Evolutionary conservation across 1,140 invertebrate genomes (phyloP), one percentile per base, ranked within the genome.

Genomic region (Cyclina sinensis): DNA sequence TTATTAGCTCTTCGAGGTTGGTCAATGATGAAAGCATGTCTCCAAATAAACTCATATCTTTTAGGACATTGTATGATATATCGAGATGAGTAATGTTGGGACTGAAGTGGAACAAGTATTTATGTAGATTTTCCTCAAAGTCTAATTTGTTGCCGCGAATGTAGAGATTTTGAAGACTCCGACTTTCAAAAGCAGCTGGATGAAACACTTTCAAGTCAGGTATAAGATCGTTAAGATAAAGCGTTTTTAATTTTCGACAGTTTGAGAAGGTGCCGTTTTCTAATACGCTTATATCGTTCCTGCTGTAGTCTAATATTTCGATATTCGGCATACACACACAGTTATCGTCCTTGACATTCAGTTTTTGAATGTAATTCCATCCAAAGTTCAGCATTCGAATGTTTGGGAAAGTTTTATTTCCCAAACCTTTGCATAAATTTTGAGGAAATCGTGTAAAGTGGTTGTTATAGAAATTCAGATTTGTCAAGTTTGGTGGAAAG

Each of bases 21-120:
- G 7, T 57, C 27, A 80, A n/a, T 0, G 78, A 51, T 11, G 46
- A 57, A 35, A 80, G 46, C 12, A 59, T 57, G 0, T 35, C 14
- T 9, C 0, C 24, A 1, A 80, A n/a, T 4, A 7, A 16, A 14
- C 3, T 35, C 21, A 57, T 4, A 18, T 35, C 35, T 0, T 3
- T 30, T 14, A 80, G 35, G 51, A 9, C 0, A 59, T 80, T 80
- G 14, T 80, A 37, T 2, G 78, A 80, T 4, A 80, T 57, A 59
- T 80, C 78, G 0, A 80, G 51, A 0, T 32, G 16, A 11, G 24
- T 80, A 1, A 80, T 3, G 30, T 59, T 59, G 0, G 48, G 48
- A 35, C 51, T 32, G 11, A 48, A 35, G 14, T 37, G 3, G 21
- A 80, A 80, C 2, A 80, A 18, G 1, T n/a, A 18, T 80, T 37